These are phyloP conservation scores for Cichlasoma orientale DNA, from an alignment of 2,797 vertebrate species.

Conservation along the genomic window DNA sequence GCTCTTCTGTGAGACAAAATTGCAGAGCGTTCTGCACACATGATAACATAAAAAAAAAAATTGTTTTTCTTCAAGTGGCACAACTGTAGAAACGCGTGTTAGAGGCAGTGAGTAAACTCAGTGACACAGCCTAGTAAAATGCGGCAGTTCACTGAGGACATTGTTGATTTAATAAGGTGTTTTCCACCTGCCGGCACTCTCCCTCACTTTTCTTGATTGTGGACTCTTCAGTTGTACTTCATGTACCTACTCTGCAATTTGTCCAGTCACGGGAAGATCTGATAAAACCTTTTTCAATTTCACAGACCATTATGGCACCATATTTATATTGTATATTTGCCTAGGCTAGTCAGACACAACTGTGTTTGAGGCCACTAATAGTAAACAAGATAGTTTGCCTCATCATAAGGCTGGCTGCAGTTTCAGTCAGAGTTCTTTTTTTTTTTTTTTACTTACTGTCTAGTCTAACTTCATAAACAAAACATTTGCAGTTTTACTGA, in stretches of 20 bases:
- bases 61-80: constrained; percentile 50
- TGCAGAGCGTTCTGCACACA: constrained; percentile 43
- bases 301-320: not conserved
- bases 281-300: constrained; percentile 54
- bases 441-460: not conserved
- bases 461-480: not conserved
- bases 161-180: constrained; percentile 55
- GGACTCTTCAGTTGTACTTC: constrained; percentile 15
- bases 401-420: not conserved
- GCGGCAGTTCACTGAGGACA: constrained; percentile 26
- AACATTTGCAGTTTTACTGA: constrained; percentile 18
- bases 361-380: constrained; percentile 22
- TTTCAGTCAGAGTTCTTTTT: not conserved
- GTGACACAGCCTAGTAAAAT: constrained; percentile 45
- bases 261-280: constrained; percentile 14
- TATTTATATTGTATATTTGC: constrained; percentile 17
- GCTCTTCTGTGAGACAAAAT: constrained; percentile 1
- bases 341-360: not conserved
- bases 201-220: constrained; percentile 24
- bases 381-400: constrained; percentile 30
- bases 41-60: constrained; percentile 42
- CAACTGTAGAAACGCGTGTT: constrained; percentile 39
- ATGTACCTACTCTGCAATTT: constrained; percentile 29
- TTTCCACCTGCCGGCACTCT: constrained; percentile 13
- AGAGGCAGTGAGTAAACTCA: constrained; percentile 50